These are phyloP conservation scores for Melinaea marsaeus DNA, from an alignment of 2,888 invertebrate genomes.

Conservation along the genomic window DNA sequence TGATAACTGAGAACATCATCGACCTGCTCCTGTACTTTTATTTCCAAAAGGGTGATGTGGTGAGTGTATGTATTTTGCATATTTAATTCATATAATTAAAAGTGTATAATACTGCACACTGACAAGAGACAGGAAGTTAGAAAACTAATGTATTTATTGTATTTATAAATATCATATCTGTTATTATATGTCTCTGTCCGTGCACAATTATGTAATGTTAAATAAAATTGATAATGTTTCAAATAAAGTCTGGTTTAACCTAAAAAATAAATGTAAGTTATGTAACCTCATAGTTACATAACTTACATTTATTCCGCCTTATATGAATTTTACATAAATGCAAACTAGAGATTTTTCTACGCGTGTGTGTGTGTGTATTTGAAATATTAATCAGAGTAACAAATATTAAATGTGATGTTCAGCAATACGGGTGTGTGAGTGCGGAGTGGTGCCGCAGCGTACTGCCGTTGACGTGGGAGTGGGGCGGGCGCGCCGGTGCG, in stretches of 20 bases:
- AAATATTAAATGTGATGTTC: conserved; percentile 5
- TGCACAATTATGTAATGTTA: too few species aligned
- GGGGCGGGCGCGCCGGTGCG: conserved; percentile 86
- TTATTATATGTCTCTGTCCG: too few species aligned
- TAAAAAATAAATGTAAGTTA: neutral
- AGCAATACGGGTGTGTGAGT: conserved; percentile 49
- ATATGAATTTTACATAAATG: too few species aligned
- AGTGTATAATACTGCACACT: too few species aligned
- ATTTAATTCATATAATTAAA: neutral
- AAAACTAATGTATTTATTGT: too few species aligned
- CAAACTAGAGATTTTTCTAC: too few species aligned
- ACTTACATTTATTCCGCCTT: too few species aligned
- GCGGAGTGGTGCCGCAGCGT: conserved; percentile 59
- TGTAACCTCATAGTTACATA: too few species aligned
- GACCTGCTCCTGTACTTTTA: conserved; percentile 87
- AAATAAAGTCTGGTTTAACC: neutral
- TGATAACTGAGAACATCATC: conserved; percentile 88
- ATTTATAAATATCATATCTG: too few species aligned
- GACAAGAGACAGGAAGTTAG: too few species aligned
- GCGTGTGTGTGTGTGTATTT: too few species aligned
- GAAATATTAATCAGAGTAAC: too few species aligned
- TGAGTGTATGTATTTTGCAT: conserved; percentile 39
- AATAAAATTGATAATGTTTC: neutral
- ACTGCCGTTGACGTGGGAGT: conserved; percentile 82
- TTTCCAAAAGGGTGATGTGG: conserved; percentile 70